These are phyloP conservation scores for Forbesichthys papilliferus DNA, from an alignment of 2,113 vertebrate genomes.

Conservation along the genomic window DNA sequence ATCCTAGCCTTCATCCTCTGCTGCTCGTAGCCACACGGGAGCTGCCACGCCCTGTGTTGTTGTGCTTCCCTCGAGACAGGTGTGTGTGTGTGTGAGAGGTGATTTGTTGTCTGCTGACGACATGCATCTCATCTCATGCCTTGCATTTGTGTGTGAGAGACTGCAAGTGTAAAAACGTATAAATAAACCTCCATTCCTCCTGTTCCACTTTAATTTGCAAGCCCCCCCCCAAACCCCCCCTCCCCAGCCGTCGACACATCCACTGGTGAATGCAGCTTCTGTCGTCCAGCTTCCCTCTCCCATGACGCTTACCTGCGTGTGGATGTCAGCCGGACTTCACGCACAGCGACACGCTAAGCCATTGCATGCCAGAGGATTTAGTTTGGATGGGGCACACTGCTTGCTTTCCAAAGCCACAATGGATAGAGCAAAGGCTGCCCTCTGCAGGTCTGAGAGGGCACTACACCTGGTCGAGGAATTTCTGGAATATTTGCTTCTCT, in stretches of 20 bases:
- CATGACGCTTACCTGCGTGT: slow-evolving; percentile 36
- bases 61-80: too few species aligned
- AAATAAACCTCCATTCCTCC: slow-evolving; percentile 35
- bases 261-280: too few species aligned
- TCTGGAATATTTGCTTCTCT: too few species aligned
- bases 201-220: slow-evolving; percentile 23
- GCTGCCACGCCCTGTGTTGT: too few species aligned
- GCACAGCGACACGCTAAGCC: slow-evolving; percentile 70
- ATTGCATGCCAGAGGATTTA: slow-evolving; percentile 83
- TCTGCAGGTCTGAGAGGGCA: not conserved
- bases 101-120: slow-evolving; percentile 20
- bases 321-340: slow-evolving; percentile 78
- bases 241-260: too few species aligned
- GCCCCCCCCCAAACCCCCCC: slow-evolving; percentile 39
- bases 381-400: slow-evolving; percentile 79
- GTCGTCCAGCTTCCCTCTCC: slow-evolving; percentile 12
- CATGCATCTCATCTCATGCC: slow-evolving; percentile 57
- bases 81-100: slow-evolving; percentile 10
- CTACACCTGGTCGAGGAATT: not conserved
- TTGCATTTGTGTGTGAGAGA: slow-evolving; percentile 20
- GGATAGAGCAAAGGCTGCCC: slow-evolving; percentile 2
- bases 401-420: slow-evolving; percentile 33
- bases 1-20: slow-evolving; percentile 60
- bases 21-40: slow-evolving; percentile 48
- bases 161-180: slow-evolving; percentile 36